phyloP scores from a whole-genome alignment of 2,797 vertebrate species.

The Eremophila alpestris region DNA sequence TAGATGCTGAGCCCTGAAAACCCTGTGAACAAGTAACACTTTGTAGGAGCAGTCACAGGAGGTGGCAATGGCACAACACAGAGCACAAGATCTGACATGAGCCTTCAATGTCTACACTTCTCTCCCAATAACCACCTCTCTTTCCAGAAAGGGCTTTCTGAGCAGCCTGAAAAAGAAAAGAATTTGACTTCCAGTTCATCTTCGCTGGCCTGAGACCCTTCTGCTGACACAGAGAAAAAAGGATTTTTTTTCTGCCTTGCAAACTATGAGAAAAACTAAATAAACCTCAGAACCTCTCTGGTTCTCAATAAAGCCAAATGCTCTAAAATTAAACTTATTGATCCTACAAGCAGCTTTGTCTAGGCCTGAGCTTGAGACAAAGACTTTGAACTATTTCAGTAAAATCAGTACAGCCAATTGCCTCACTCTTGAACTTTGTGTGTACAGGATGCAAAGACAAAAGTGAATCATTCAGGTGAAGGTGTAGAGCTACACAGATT shows the following conservation, averaged over 20 bases:
- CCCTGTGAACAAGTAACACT: not conserved
- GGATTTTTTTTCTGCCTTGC: not conserved
- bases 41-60: not conserved
- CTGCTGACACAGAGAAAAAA: not conserved
- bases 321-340: not conserved
- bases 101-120: not conserved
- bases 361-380: not conserved
- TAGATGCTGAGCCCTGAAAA: not conserved
- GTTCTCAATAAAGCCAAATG: not conserved
- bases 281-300: not conserved
- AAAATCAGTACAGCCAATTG: not conserved
- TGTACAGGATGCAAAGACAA: not conserved
- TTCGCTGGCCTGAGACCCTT: not conserved
- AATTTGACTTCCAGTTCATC: not conserved
- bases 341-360: not conserved
- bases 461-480: not conserved
- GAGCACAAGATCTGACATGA: not conserved
- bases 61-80: not conserved
- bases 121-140: not conserved
- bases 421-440: not conserved
- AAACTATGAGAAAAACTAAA: not conserved
- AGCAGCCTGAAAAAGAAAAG: not conserved
- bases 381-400: not conserved
- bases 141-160: not conserved
- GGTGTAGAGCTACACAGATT: not conserved